Evolutionary conservation across 2,888 invertebrate genomes (phyloP).

Genomic region (Willowsia nigromaculata): DNA sequence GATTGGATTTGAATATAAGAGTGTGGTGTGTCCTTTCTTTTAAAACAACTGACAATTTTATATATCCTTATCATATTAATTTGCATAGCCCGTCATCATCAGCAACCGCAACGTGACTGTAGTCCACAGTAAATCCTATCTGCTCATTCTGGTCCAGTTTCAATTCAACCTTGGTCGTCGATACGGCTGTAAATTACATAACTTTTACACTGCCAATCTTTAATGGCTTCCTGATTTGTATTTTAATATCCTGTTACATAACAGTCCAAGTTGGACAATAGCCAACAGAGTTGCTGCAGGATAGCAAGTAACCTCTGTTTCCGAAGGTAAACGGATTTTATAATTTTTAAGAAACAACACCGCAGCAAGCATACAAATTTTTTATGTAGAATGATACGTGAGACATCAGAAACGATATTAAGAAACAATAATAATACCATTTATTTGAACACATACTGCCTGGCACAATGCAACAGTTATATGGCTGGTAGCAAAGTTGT

Average conservation of each 20-base stretch:
- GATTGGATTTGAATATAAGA: not conserved
- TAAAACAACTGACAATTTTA: not conserved
- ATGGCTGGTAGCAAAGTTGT: constrained; percentile 44
- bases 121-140: not conserved
- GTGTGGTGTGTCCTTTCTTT: not conserved
- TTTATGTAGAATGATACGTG: constrained; percentile 52
- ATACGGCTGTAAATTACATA: constrained; percentile 39
- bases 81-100: constrained; percentile 24
- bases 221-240: constrained; percentile 66
- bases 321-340: constrained; percentile 9
- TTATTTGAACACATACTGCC: constrained; percentile 37
- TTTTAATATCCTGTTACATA: constrained; percentile 34
- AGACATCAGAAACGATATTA: constrained; percentile 64
- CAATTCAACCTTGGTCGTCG: constrained; percentile 28
- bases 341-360: constrained; percentile 39
- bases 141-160: constrained; percentile 6
- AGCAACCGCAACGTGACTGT: not conserved
- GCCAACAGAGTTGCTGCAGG: not conserved
- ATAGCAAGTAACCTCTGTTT: not conserved
- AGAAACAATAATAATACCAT: constrained; percentile 65
- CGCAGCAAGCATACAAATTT: constrained; percentile 63
- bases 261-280: not conserved
- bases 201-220: constrained; percentile 51
- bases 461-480: constrained; percentile 19
- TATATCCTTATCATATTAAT: constrained; percentile 30